Evolutionary conservation across 2,888 invertebrate genomes (phyloP), one percentile per base, ranked within the genome.

Genomic region (Phengaris alcon): DNA sequence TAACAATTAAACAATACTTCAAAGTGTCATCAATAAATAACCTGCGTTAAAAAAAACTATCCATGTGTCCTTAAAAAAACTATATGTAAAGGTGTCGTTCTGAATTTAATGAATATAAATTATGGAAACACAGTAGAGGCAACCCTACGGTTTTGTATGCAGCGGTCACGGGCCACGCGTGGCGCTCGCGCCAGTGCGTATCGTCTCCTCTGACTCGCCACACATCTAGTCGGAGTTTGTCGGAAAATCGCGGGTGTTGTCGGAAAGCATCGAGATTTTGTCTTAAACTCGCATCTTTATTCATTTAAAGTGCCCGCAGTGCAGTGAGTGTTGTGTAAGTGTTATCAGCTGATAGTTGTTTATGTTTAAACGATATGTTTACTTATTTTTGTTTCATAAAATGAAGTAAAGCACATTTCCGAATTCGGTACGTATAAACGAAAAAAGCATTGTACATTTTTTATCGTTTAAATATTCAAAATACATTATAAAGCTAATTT

Each of bases 161-260:
- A 68, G 77, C 68, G 55, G 73, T 77, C 80, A 80, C 82, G 80
- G 82, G 79, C 81, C 82, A 78, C 81, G 83, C 82, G 80, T 79
- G 77, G 79, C 80, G 80, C 77, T 81, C 84, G 82, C 83, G 81
- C 81, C 90, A 91, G 90, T 91, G 84, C 86, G 88, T 86, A 84
- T 82, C 83, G 82, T 83, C 85, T 88, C 88, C 88, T 90, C 90
- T 89, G 86, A 88, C 87, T 84, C 83, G 85, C 83, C 86, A 87
- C 89, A 89, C 90, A 88, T 84, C 84, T 64, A 6, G 84, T 83
- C 81, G 74, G 76, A 74, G 74, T 82, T 79, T 81, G 83, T 85
- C 82, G 82, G 79, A 81, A 82, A 80, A 77, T 76, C 75, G 75
- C 48, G 35, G 35, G 9, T 13, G 44, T 64, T 12, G 35, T 64